Conservation (phyloP, 1,140 invertebrate genomes). For the Atta cephalotes region DNA sequence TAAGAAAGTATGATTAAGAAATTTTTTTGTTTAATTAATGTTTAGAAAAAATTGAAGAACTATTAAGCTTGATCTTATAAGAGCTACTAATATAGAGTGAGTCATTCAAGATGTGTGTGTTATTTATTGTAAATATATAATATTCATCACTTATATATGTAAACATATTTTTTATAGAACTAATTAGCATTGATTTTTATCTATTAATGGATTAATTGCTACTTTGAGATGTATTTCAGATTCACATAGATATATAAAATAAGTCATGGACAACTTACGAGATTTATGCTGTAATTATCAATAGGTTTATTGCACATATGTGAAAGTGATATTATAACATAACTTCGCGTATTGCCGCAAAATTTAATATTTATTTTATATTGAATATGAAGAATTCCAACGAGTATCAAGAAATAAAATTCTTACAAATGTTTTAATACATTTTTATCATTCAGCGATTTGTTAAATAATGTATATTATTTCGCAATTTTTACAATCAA, state of each 20-base stretch:
- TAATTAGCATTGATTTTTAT: conserved; percentile 4
- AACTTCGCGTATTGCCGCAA: neutral
- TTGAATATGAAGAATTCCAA: conserved; percentile 4
- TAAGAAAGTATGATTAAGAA: neutral
- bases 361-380: conserved; percentile 23
- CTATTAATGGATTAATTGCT: neutral
- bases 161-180: neutral
- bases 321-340: neutral
- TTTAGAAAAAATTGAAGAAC: neutral
- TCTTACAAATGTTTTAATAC: neutral
- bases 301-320: neutral
- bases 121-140: neutral
- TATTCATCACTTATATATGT: neutral
- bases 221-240: neutral
- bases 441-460: conserved; percentile 8
- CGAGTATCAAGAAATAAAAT: neutral
- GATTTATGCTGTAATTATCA: conserved; percentile 19
- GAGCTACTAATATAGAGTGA: conserved; percentile 22
- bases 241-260: neutral
- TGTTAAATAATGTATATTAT: neutral
- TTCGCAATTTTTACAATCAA: neutral
- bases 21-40: conserved; percentile 8
- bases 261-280: neutral
- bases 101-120: conserved; percentile 15
- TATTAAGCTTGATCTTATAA: neutral